These are phyloP conservation scores for Julus scanicus DNA, from an alignment of 2,888 invertebrate species.

Conservation along the genomic window DNA sequence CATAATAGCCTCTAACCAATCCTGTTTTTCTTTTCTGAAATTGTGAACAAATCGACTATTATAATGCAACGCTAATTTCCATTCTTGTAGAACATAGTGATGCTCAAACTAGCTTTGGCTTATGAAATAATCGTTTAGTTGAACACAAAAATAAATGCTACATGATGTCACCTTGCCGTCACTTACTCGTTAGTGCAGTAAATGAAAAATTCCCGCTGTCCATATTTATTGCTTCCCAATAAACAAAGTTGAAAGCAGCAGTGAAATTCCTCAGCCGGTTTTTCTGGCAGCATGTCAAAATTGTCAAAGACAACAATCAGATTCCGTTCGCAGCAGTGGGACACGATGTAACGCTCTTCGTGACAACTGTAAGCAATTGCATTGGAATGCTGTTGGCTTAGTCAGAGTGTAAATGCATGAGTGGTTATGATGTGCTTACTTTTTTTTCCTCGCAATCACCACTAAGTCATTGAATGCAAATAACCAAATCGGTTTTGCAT, in stretches of 20 bases:
- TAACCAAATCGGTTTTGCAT: constrained; percentile 36
- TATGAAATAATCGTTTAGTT: background rate
- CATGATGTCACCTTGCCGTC: background rate
- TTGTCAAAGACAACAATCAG: constrained; percentile 19
- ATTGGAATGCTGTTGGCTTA: background rate
- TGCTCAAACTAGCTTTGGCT: background rate
- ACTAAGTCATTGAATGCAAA: constrained; percentile 54
- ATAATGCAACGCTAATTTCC: background rate
- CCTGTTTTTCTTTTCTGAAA: constrained; percentile 39
- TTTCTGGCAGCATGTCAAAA: background rate
- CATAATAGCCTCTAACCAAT: background rate
- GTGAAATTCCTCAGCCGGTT: background rate
- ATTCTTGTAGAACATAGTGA: background rate
- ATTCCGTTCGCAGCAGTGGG: constrained; percentile 45
- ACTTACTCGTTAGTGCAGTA: constrained; percentile 11
- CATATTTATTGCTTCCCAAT: constrained; percentile 41
- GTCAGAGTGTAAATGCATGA: constrained; percentile 4
- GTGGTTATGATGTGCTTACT: constrained; percentile 29
- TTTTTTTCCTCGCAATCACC: constrained; percentile 49
- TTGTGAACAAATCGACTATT: background rate
- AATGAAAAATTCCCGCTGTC: constrained; percentile 37
- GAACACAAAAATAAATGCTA: too few relatives aligned
- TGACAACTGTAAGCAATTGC: background rate
- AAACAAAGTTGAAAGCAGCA: constrained; percentile 50
- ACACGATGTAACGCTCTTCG: constrained; percentile 49